phyloP scores from a whole-genome alignment of 1,140 invertebrate genomes.

The Daktulosphaira vitifoliae region DNA sequence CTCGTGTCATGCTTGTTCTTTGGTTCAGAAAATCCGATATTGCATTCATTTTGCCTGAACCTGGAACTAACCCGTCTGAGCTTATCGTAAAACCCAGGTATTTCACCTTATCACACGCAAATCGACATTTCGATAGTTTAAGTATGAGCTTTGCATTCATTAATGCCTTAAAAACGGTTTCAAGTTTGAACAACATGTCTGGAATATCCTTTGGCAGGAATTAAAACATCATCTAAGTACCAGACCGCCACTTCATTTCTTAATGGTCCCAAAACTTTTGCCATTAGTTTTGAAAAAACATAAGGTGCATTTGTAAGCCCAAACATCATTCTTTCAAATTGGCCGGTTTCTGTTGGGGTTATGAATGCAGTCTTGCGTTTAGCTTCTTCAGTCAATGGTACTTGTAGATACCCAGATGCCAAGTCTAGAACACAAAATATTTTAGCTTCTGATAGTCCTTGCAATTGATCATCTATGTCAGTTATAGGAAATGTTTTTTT shows the following conservation, averaged over 20 bases:
- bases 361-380: constrained; percentile 40
- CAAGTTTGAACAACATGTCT: neutral
- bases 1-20: neutral
- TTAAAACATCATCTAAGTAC: constrained; percentile 4
- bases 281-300: constrained; percentile 32
- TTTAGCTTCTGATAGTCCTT: constrained; percentile 43
- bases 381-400: constrained; percentile 38
- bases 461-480: constrained; percentile 46
- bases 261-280: constrained; percentile 26
- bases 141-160: neutral
- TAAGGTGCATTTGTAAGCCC: constrained; percentile 36
- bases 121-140: neutral
- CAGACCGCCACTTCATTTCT: neutral
- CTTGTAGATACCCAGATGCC: constrained; percentile 44
- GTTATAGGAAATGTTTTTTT: constrained; percentile 49
- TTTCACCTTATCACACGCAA: neutral
- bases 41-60: neutral
- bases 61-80: constrained; percentile 2
- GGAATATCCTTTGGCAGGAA: neutral
- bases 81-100: constrained; percentile 5
- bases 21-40: constrained; percentile 7
- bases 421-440: constrained; percentile 48
- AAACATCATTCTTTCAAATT: constrained; percentile 37
- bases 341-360: constrained; percentile 33
- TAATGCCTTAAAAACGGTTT: neutral